Conservation (phyloP, 2,888 invertebrate genomes). For the Escarpia spicata region DNA sequence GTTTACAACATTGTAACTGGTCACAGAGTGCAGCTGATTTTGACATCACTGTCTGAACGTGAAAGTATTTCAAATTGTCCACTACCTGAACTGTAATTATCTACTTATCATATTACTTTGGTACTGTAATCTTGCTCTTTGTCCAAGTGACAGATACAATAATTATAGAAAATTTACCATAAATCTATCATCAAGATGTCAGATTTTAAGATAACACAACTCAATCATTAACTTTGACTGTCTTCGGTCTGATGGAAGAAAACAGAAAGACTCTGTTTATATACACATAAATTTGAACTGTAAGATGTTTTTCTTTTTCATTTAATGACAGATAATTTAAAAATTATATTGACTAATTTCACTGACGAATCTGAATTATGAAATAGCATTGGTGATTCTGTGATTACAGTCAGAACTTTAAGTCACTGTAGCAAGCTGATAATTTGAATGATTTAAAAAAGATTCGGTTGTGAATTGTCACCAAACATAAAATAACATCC, state of each 20-base stretch:
- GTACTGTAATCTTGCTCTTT: neutral
- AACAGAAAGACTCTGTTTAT: neutral
- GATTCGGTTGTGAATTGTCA: too few relatives aligned
- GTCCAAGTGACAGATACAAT: neutral
- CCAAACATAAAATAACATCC: too few relatives aligned
- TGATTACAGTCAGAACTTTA: too few relatives aligned
- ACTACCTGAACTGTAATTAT: neutral
- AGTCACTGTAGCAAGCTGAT: too few relatives aligned
- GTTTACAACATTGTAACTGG: neutral
- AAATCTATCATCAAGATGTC: neutral
- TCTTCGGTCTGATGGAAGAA: neutral
- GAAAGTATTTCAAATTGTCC: neutral
- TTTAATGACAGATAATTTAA: neutral
- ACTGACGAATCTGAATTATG: neutral
- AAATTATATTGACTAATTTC: neutral
- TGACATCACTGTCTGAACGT: neutral
- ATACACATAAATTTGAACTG: neutral
- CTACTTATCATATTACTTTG: neutral
- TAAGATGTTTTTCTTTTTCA: neutral
- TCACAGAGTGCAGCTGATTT: neutral
- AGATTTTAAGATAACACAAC: neutral
- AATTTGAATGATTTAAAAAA: too few relatives aligned
- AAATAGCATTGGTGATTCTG: neutral
- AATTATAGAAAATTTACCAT: neutral
- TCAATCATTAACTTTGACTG: neutral